Conservation (phyloP, 2,113 vertebrate genomes). For the Callipepla californica region DNA sequence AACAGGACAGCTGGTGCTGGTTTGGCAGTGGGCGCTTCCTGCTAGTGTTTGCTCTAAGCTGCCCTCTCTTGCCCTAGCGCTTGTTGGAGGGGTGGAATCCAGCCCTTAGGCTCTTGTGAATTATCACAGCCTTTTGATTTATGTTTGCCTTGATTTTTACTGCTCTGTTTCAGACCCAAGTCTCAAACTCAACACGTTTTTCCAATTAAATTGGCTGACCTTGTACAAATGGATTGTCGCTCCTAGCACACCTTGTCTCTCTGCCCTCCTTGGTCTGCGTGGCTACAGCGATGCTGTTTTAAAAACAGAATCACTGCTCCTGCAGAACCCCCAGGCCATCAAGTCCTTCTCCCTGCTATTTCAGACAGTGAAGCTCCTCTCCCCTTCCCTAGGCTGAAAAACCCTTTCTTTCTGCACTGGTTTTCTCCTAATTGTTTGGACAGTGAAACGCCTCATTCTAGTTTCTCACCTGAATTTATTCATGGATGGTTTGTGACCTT, state of each 20-base stretch:
- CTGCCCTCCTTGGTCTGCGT: background rate
- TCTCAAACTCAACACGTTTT: background rate
- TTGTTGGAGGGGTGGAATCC: background rate
- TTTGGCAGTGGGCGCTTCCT: slow-evolving; percentile 13
- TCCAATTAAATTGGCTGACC: background rate
- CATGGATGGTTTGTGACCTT: slow-evolving; percentile 28
- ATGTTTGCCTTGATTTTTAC: background rate
- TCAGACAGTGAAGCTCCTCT: background rate
- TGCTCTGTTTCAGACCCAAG: background rate
- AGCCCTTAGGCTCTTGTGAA: background rate
- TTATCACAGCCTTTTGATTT: background rate
- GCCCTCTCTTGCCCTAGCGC: rapidly evolving
- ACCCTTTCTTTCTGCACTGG: background rate
- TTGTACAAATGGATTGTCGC: background rate
- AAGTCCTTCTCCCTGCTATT: background rate
- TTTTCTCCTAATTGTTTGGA: background rate
- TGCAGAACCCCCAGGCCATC: background rate
- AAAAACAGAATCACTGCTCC: background rate
- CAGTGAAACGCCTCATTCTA: background rate
- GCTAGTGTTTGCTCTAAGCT: background rate
- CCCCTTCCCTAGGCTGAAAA: background rate
- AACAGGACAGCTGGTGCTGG: background rate
- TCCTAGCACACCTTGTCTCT: background rate
- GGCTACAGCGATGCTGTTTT: background rate
- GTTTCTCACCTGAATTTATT: slow-evolving; percentile 26